Conservation (phyloP, 2,888 invertebrate species). For the Sphaerophoria rueppellii region DNA sequence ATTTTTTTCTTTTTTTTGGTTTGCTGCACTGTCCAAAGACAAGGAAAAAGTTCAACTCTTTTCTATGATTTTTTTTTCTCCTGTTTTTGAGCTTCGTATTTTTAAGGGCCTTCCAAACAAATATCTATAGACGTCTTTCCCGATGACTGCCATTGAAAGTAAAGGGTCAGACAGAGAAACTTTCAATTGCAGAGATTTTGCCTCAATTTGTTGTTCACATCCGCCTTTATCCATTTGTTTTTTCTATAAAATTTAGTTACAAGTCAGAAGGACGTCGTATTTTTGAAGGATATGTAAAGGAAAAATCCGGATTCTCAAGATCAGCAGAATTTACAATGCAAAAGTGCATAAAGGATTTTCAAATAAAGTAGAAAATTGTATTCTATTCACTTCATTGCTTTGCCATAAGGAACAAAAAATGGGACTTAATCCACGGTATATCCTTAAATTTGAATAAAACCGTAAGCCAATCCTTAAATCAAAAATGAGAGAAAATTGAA, state of each 20-base stretch:
- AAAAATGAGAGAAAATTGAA: conserved; percentile 6
- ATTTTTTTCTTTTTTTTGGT: neutral
- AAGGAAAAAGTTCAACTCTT: conserved; percentile 15
- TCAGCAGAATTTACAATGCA: neutral
- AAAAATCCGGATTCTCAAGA: neutral
- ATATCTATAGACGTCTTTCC: too few species aligned
- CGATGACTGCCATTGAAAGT: too few species aligned
- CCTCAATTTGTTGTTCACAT: conserved; percentile 47
- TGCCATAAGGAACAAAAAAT: conserved; percentile 19
- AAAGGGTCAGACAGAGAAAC: conserved; percentile 28
- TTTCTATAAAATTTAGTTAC: conserved; percentile 1
- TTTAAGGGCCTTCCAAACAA: neutral
- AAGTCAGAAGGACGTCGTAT: neutral
- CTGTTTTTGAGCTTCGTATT: conserved; percentile 26
- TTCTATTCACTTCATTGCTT: conserved; percentile 12
- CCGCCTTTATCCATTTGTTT: conserved; percentile 2
- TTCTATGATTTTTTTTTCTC: conserved; percentile 16
- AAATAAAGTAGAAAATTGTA: conserved; percentile 20
- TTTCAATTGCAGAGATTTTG: conserved; percentile 62
- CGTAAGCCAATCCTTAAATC: conserved; percentile 6
- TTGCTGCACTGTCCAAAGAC: neutral
- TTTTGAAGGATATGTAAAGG: neutral
- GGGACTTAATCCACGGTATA: conserved; percentile 29
- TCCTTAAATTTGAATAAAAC: conserved; percentile 4
- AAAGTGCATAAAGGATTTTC: conserved; percentile 16